These are phyloP conservation scores for Carabus problematicus DNA, from an alignment of 2,888 invertebrate species.

Conservation along the genomic window DNA sequence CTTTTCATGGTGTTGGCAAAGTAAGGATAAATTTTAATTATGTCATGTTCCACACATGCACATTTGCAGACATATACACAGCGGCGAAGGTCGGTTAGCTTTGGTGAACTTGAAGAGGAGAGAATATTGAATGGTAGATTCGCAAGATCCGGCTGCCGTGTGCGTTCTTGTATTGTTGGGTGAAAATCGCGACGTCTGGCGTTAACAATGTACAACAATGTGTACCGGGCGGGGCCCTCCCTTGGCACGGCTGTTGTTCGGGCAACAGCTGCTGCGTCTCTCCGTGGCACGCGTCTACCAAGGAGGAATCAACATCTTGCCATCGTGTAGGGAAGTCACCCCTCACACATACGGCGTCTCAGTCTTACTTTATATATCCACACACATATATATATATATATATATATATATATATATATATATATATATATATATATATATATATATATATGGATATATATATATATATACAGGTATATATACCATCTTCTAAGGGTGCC, in stretches of 20 bases:
- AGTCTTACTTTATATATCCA: too few relatives aligned
- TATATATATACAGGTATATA: too few relatives aligned
- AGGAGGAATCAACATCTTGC: conserved; percentile 26
- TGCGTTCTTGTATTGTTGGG: conserved; percentile 21
- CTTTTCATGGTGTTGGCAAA: conserved; percentile 12
- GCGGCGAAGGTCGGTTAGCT: conserved; percentile 9
- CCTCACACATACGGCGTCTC: not conserved
- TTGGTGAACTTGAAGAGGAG: too few relatives aligned
- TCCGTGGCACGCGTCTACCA: conserved; percentile 37
- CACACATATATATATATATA: too few relatives aligned
- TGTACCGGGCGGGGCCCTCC: not conserved
- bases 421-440: too few relatives aligned
- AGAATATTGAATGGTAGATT: not conserved
- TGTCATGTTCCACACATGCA: not conserved
- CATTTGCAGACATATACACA: too few relatives aligned
- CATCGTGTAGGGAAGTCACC: conserved; percentile 10
- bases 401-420: too few relatives aligned
- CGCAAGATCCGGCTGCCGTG: conserved; percentile 25
- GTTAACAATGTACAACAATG: conserved; percentile 18
- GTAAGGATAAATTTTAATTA: conserved; percentile 4
- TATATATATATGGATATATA: too few relatives aligned
- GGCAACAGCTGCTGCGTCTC: conserved; percentile 1
- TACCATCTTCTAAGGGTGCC: too few relatives aligned
- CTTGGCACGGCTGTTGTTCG: not conserved
- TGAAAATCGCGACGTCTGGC: conserved; percentile 37